These are phyloP conservation scores for Lapara coniferarum DNA, from an alignment of 2,888 invertebrate species.

Conservation along the genomic window DNA sequence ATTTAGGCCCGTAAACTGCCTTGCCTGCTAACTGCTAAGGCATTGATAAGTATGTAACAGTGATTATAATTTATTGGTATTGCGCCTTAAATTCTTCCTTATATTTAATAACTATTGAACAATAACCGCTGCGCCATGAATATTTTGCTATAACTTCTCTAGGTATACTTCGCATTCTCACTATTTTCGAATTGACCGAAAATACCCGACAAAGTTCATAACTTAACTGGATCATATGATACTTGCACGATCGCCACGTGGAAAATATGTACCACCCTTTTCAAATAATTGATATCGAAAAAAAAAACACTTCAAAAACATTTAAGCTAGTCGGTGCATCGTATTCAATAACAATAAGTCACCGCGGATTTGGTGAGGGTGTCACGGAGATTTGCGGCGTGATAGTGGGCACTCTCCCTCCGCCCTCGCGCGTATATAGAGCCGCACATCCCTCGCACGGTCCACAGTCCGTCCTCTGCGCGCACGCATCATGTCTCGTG, in stretches of 20 bases:
- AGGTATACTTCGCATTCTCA: too few relatives aligned
- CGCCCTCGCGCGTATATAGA: constrained; percentile 34
- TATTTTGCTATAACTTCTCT: too few relatives aligned
- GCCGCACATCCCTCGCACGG: constrained; percentile 33
- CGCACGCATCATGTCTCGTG: constrained; percentile 30
- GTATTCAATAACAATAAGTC: constrained; percentile 52
- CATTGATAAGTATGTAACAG: too few relatives aligned
- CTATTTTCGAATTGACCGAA: too few relatives aligned
- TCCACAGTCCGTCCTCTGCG: constrained; percentile 32
- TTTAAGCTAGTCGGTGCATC: constrained; percentile 15
- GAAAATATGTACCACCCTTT: neutral
- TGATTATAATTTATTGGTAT: too few relatives aligned
- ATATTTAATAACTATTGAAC: too few relatives aligned
- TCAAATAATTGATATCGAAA: neutral
- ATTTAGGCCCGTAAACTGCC: too few relatives aligned
- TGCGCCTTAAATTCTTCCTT: too few relatives aligned
- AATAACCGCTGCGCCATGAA: too few relatives aligned
- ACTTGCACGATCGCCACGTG: neutral
- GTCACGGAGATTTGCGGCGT: constrained; percentile 49
- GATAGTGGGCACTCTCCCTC: constrained; percentile 43
- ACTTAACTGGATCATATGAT: neutral
- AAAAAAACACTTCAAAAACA: constrained; percentile 15
- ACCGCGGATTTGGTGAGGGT: constrained; percentile 43
- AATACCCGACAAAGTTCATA: too few relatives aligned
- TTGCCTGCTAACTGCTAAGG: too few relatives aligned